A percentile compares a stretch with the other conserved stretches of the same genome.
Conservation (phyloP, 2,113 vertebrate genomes). For the Oryzias curvinotus region DNA sequence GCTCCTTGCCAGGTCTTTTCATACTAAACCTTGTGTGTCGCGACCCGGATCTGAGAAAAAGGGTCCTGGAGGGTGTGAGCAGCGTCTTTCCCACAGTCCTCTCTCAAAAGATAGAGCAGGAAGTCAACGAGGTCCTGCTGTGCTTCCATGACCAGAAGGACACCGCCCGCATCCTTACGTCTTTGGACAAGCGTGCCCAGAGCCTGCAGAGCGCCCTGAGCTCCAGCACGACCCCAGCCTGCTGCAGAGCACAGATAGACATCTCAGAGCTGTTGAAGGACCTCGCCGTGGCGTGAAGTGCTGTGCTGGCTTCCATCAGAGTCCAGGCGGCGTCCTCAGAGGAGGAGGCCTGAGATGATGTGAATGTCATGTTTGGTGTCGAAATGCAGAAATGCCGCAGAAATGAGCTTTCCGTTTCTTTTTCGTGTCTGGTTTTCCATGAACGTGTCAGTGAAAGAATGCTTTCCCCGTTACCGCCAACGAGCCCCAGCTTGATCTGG, state of each 20-base stretch:
- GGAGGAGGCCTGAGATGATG: too few relatives aligned
- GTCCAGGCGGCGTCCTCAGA: too few relatives aligned
- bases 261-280: constrained; percentile 85
- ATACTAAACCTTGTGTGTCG: constrained; percentile 95
- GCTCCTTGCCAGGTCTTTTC: constrained; percentile 83
- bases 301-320: background rate
- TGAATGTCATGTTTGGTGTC: background rate
- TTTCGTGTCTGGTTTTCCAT: constrained; percentile 11
- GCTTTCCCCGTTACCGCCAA: too few relatives aligned
- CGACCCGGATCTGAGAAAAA: constrained; percentile 79
- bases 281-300: constrained; percentile 79
- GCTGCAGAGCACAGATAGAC: constrained; percentile 73
- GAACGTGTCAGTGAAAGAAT: too few relatives aligned
- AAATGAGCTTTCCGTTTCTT: constrained; percentile 5
- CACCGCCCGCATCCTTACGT: constrained; percentile 8
- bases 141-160: constrained; percentile 38
- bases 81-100: constrained; percentile 83
- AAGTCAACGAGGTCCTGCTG: constrained; percentile 85
- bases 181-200: constrained; percentile 74
- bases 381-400: background rate
- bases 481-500: background rate
- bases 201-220: constrained; percentile 79
- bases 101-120: constrained; percentile 81
- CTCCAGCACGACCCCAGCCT: constrained; percentile 53
- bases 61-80: constrained; percentile 79